Conservation (phyloP, 2,113 vertebrate genomes). For the Platichthys flesus region DNA sequence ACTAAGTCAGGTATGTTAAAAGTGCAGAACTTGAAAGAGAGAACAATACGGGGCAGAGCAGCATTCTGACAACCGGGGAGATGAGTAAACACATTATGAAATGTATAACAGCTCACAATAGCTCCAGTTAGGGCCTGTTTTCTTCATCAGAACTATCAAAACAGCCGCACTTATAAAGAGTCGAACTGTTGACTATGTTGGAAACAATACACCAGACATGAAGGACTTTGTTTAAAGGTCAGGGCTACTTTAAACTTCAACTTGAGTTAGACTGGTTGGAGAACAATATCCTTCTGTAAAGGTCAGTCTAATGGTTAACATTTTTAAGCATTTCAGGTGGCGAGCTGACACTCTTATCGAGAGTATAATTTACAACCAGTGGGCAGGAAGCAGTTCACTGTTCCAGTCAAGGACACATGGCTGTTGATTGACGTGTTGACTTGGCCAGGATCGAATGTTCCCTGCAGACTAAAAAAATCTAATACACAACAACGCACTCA, state of each 20-base stretch:
- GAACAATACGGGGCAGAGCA: background rate
- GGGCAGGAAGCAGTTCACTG: slow-evolving; percentile 19
- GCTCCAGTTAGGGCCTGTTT: slow-evolving; percentile 1
- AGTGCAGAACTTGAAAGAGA: background rate
- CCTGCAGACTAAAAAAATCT: no score
- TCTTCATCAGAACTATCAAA: background rate
- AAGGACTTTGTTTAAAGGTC: slow-evolving; percentile 51
- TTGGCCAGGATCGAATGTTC: background rate
- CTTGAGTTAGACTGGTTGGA: slow-evolving; percentile 36
- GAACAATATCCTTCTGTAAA: slow-evolving; percentile 35
- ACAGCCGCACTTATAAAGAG: slow-evolving; percentile 8
- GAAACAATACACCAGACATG: slow-evolving; percentile 33
- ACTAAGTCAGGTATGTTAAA: background rate
- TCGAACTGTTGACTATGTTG: slow-evolving; percentile 19
- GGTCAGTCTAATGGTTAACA: slow-evolving; percentile 61
- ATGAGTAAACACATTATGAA: slow-evolving; percentile 4
- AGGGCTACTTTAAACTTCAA: slow-evolving; percentile 45
- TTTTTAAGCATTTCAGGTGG: slow-evolving; percentile 34
- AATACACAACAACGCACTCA: no score
- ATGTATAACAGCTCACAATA: background rate
- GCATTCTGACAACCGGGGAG: background rate
- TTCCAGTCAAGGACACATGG: slow-evolving; percentile 19
- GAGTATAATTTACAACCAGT: slow-evolving; percentile 39
- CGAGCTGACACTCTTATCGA: slow-evolving; percentile 28
- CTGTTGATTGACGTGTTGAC: background rate